phyloP scores from a whole-genome alignment of 2,113 vertebrate genomes.

The Poecilia latipinna region DNA sequence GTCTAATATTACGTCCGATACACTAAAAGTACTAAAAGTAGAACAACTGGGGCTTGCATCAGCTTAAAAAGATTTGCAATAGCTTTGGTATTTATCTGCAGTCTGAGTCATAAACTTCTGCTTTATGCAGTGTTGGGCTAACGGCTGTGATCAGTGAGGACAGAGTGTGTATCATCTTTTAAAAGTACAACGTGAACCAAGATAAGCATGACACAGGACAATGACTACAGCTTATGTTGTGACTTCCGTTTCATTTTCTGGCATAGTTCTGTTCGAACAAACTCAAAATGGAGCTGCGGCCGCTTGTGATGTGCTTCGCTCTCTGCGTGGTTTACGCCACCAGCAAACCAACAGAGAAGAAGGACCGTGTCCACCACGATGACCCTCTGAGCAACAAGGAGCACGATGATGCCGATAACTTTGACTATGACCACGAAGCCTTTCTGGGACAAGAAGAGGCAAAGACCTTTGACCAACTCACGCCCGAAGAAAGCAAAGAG shows the following conservation, averaged over 20 bases:
- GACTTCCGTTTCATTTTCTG: neutral
- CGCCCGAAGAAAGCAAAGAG: constrained; percentile 97
- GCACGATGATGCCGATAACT: constrained; percentile 89
- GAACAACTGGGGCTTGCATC: constrained; percentile 19
- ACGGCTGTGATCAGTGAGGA: neutral
- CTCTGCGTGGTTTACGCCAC: constrained; percentile 85
- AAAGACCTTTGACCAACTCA: constrained; percentile 96
- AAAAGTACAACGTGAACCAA: neutral
- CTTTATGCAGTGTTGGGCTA: neutral
- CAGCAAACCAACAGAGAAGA: constrained; percentile 94
- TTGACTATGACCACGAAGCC: constrained; percentile 98
- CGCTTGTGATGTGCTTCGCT: constrained; percentile 84
- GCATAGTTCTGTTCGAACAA: constrained; percentile 3
- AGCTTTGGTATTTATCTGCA: constrained; percentile 7
- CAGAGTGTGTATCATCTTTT: neutral
- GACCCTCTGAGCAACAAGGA: constrained; percentile 88
- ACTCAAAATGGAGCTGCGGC: constrained; percentile 81
- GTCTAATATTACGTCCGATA: neutral
- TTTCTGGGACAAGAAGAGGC: constrained; percentile 96
- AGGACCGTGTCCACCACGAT: constrained; percentile 91
- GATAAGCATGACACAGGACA: neutral
- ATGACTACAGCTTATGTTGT: neutral
- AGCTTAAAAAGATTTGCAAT: constrained; percentile 21
- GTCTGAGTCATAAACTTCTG: constrained; percentile 16
- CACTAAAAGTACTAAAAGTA: neutral